Conservation (phyloP, 37 sponge, comb jelly and placozoan species). For the Spongilla lacustris region DNA sequence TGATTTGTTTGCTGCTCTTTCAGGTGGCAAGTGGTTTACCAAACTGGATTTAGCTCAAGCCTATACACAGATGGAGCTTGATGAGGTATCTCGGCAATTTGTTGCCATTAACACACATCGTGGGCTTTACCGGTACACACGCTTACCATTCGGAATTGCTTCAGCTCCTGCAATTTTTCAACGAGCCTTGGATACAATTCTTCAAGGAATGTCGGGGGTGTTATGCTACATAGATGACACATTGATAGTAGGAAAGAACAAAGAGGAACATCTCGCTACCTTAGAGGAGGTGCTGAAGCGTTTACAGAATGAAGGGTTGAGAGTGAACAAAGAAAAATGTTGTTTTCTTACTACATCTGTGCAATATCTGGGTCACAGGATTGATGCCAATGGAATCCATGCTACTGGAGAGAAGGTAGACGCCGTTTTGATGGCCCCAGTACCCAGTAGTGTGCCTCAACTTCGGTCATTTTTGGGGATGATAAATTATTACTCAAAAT, state of each 20-base stretch:
- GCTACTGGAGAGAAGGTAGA: conserved; percentile 23
- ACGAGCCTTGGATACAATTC: conserved; percentile 40
- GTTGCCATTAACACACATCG: conserved; percentile 18
- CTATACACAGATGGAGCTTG: background rate
- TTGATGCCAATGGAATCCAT: conserved; percentile 27
- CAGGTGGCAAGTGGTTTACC: conserved; percentile 32
- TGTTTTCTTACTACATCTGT: conserved; percentile 17
- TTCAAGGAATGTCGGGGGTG: conserved; percentile 38
- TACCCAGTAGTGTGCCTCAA: conserved; percentile 22
- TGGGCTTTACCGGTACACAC: conserved; percentile 19
- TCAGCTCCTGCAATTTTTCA: conserved; percentile 32
- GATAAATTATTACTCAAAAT: conserved; percentile 36
- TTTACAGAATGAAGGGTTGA: conserved; percentile 19
- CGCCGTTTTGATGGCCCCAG: conserved; percentile 31
- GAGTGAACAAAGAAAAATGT: conserved; percentile 33
- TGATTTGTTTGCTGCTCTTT: conserved; percentile 33
- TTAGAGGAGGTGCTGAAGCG: conserved; percentile 25
- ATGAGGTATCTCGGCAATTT: background rate
- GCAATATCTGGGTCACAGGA: conserved; percentile 38
- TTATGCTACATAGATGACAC: conserved; percentile 35
- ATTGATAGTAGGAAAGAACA: background rate
- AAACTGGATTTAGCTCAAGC: conserved; percentile 42
- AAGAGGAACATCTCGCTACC: conserved; percentile 9
- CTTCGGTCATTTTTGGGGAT: conserved; percentile 49
- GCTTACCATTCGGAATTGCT: conserved; percentile 18